Percentiles rank a stretch among this genome's conserved stretches.
Conservation (phyloP, 1,140 invertebrate genomes). For the Pseudobourletiella spinata region DNA sequence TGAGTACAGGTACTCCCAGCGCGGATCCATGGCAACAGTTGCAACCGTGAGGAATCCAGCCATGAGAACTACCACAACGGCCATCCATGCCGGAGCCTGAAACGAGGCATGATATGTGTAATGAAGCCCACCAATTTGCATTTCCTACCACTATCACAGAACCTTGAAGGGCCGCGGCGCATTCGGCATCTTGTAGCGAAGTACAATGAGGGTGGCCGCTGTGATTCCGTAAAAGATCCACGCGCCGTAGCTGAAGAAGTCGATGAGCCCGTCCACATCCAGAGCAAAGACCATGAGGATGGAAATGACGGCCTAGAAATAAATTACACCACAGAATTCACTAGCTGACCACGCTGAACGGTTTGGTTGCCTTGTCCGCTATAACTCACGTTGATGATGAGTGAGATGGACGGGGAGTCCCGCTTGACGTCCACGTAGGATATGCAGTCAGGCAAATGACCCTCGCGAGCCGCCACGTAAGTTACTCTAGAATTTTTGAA, state of each 20-base stretch:
- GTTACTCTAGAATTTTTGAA: constrained; percentile 40
- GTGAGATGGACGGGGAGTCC: constrained; percentile 48
- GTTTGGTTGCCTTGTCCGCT: background rate
- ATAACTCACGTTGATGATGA: constrained; percentile 45
- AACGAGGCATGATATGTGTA: constrained; percentile 13
- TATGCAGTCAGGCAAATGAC: constrained; percentile 48
- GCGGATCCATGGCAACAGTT: constrained; percentile 46
- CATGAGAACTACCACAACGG: constrained; percentile 43
- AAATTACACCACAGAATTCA: no score
- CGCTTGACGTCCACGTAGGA: constrained; percentile 48
- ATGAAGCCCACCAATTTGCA: no score
- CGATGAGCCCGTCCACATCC: constrained; percentile 80
- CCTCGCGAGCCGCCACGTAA: constrained; percentile 50
- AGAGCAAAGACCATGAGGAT: constrained; percentile 74
- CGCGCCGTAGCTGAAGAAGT: constrained; percentile 90
- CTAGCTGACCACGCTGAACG: no score
- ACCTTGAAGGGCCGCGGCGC: constrained; percentile 78
- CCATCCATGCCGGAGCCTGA: constrained; percentile 46
- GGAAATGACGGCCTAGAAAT: constrained; percentile 41
- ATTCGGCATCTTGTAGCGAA: constrained; percentile 77
- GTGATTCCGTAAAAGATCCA: constrained; percentile 92
- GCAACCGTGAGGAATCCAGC: constrained; percentile 47
- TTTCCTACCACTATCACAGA: no score
- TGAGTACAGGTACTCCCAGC: constrained; percentile 43
- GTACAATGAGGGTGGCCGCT: constrained; percentile 77